Conservation (phyloP, 2,888 invertebrate genomes). For the Trachelus stipa region DNA sequence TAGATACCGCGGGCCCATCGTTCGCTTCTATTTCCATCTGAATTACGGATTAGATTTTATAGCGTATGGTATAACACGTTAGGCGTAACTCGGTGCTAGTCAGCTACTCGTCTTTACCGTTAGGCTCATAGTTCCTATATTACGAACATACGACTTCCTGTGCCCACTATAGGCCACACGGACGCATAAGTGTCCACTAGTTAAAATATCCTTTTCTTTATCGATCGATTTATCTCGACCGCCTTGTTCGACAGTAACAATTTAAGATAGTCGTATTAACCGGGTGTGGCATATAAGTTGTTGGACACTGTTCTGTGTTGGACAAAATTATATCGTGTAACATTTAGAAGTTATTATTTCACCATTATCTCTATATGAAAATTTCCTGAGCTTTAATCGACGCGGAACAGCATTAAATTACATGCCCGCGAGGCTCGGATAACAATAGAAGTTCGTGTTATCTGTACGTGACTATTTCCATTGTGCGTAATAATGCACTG, state of each 20-base stretch:
- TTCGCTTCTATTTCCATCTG: constrained; percentile 20
- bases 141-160: constrained; percentile 27
- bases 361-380: neutral
- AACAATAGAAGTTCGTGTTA: neutral
- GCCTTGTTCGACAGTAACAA: neutral
- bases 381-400: neutral
- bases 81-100: constrained; percentile 33
- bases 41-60: constrained; percentile 10
- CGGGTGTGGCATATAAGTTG: neutral
- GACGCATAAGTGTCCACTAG: neutral
- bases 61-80: constrained; percentile 26
- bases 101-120: constrained; percentile 49
- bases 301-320: neutral
- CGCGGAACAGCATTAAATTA: neutral
- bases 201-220: neutral
- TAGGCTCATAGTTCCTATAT: constrained; percentile 45
- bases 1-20: constrained; percentile 9
- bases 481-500: neutral
- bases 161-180: neutral
- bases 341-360: neutral
- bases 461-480: neutral
- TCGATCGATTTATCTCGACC: neutral
- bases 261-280: neutral
- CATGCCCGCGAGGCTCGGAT: neutral
- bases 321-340: neutral